Evolutionary conservation across 2,113 vertebrate genomes (phyloP), one percentile per base, ranked within the genome.

Genomic region (Urocynchramus pylzowi): DNA sequence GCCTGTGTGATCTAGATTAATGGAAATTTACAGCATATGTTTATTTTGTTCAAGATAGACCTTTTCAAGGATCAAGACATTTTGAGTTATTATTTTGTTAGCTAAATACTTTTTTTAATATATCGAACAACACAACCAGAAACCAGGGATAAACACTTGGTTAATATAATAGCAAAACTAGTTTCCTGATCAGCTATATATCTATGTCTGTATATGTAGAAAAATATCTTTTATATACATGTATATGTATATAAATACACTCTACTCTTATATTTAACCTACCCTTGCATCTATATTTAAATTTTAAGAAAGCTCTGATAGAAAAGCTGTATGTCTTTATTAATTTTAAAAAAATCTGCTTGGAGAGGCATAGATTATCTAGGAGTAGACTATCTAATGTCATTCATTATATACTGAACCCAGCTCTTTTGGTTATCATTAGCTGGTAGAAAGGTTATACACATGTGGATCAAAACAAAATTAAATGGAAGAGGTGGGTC

Each of bases 211-310:
- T 21, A 11, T 44, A 15, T 45, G 27, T 39, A 31, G 22, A 39
- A 68, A 68, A 56, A 68, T 7, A 57, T 21, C 5, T 68, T 45
- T 41, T 22, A 5, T 13, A 27, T n/a, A 9, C 35, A 8, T 74
- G 8, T 9, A 27, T 30, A 37, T 21, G 2, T 24, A 11, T 27
- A 15, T 1, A 45, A 1, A 24, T 2, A 50, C 6, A 37, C 3
- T 45, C 30, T 42, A 31, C 37, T 33, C 11, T 41, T 63, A 37
- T 30, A n/a, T 54, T 28, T 65, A 71, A 57, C 37, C 37, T 82
- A 63, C 8, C 8, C 17, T 31, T 52, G 22, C 50, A 64, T 45
- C 42, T 80, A 21, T 78, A 64, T 85, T 82, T 91, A 74, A 53
- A 35, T 79, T 84, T 70, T 90, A 50, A 71, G 49, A 63, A 69